Conservation (phyloP, 2,797 vertebrate species). For the Columba guinea region DNA sequence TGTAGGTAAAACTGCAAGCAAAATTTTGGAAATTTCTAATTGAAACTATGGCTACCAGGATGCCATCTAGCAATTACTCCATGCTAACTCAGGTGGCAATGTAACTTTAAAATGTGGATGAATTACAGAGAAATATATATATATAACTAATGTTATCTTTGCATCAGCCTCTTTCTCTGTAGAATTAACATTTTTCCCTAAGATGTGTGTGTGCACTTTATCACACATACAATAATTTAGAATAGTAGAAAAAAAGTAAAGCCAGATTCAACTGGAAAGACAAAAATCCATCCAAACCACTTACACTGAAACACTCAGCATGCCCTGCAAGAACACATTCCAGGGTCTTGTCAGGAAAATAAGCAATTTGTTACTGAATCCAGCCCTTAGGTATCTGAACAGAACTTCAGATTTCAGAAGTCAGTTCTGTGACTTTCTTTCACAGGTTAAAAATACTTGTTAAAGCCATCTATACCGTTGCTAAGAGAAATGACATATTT, state of each 20-base stretch:
- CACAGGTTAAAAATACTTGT: conserved; percentile 63
- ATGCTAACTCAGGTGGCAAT: not conserved
- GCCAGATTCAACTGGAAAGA: not conserved
- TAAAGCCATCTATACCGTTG: conserved; percentile 39
- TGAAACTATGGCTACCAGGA: not conserved
- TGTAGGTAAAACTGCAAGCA: not conserved
- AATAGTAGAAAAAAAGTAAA: not conserved
- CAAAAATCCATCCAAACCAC: not conserved
- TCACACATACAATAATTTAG: not conserved
- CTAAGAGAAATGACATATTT: conserved; percentile 64
- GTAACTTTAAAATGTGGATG: not conserved
- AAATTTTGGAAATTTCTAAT: not conserved
- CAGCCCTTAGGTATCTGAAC: not conserved
- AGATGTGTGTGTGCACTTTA: not conserved
- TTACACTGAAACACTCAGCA: not conserved
- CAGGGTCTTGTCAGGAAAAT: not conserved
- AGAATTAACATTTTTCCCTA: not conserved
- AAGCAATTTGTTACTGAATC: conserved; percentile 20
- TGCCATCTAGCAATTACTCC: not conserved
- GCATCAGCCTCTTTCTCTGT: not conserved
- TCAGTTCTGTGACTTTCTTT: conserved; percentile 32
- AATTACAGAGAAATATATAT: not conserved
- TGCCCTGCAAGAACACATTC: not conserved
- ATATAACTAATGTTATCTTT: not conserved
- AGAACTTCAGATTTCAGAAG: conserved; percentile 34